Base-by-base conservation (phyloP, 2,888 invertebrate species). In the Scaeva pyrastri region DNA sequence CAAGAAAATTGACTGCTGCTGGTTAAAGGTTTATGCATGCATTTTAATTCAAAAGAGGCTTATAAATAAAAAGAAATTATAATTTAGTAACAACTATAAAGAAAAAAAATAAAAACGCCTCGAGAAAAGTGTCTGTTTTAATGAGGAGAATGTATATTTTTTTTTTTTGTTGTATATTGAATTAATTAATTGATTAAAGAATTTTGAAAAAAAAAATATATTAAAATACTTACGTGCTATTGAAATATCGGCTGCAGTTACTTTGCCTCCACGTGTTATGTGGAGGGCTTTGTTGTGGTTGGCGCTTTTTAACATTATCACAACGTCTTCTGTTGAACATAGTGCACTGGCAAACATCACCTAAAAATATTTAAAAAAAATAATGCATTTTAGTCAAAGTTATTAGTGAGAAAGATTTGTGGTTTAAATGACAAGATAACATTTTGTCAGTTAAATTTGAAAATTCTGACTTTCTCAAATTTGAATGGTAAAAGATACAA, bases 331-430 rank as follows among this genome's bases (percentile, higher is more conserved):
- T 88, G 90, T 88, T 90, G 90, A 89, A 90, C 91, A 90, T 91
- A 90, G 90, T 90, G 89, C 91, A 91, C 89, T 89, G 90, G 91
- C 91, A 91, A 90, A 89, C 91, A 91, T 90, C 90, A 91, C 90
- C 91, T 91, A 1, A 88, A 88, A 66, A 52, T n/a, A 58, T 43
- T 31, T 39, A 11, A 23, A 3, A 23, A 43, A 58, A 73, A 14
- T 31, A 31, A 31, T n/a, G n/a, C n/a, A n/a, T n/a, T n/a, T n/a
- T n/a, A n/a, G n/a, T 12, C 14, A 41, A 41, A 41, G 10, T 39
- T 39, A 39, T 8, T n/a, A n/a, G n/a, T n/a, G n/a, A n/a, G n/a
- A n/a, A n/a, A n/a, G 11, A 39, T 39, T 39, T 8, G 10, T 39
- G 5, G n/a, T n/a, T n/a, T n/a, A n/a, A n/a, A n/a, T n/a, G n/a